Percentiles rank a stretch among this genome's conserved stretches.
Evolutionary conservation across 2,113 vertebrate species (phyloP).

Genomic region (Corythaixoides concolor): DNA sequence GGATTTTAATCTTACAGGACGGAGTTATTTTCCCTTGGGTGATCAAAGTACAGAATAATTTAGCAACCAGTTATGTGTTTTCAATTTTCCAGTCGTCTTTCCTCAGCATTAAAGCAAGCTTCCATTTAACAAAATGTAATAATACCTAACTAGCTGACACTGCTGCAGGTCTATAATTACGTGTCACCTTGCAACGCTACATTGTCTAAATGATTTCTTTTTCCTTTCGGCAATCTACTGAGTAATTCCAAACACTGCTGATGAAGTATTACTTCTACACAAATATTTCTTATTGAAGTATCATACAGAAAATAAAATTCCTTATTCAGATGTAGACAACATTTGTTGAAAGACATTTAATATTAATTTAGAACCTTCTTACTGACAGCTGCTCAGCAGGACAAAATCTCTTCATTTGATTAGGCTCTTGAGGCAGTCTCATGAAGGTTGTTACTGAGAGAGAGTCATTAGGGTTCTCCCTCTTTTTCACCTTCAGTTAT

Average conservation of each 20-base stretch:
- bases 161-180: not conserved
- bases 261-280: conserved; percentile 36
- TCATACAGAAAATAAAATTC: not conserved
- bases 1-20: not conserved
- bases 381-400: conserved; percentile 12
- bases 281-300: conserved; percentile 58
- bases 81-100: not conserved
- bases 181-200: conserved; percentile 20
- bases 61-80: not conserved
- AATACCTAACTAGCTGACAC: conserved; percentile 31
- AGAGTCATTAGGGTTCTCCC: not conserved
- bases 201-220: conserved; percentile 63
- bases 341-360: conserved; percentile 1
- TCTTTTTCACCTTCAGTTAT: conserved; percentile 6
- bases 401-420: conserved; percentile 45
- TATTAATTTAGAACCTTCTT: conserved; percentile 24
- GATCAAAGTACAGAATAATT: not conserved
- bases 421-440: not conserved
- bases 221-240: conserved; percentile 8
- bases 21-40: not conserved
- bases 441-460: not conserved
- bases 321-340: not conserved
- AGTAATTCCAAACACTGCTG: conserved; percentile 25
- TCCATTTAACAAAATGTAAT: conserved; percentile 37
- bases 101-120: not conserved